A percentile compares a stretch with the other conserved stretches of the same genome.
Evolutionary conservation across 2,113 vertebrate genomes (phyloP).

Genomic region (Collichthys lucidus): DNA sequence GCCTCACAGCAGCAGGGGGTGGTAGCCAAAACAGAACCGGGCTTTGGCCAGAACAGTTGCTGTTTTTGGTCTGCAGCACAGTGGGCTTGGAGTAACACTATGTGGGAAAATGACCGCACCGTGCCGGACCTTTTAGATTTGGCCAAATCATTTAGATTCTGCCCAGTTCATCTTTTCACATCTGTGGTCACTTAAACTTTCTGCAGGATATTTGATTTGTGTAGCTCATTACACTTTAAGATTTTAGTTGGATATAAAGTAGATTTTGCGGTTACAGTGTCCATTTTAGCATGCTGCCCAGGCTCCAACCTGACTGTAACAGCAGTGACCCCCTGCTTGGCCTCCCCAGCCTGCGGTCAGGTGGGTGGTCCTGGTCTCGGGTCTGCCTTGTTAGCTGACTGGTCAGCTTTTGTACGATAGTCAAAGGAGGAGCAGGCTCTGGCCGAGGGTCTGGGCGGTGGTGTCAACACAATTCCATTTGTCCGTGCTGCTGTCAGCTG

Average conservation of each 20-base stretch:
- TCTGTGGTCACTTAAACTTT: slow-evolving; percentile 2
- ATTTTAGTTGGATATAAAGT: neutral
- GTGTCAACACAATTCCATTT: slow-evolving; percentile 78
- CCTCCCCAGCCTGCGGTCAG: slow-evolving; percentile 27
- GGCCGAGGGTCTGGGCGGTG: slow-evolving; percentile 66
- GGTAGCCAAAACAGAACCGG: slow-evolving; percentile 57
- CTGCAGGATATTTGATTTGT: neutral
- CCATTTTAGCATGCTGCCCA: slow-evolving; percentile 6
- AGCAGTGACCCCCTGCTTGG: slow-evolving; percentile 49
- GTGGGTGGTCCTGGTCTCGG: slow-evolving; percentile 76
- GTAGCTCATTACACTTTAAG: neutral
- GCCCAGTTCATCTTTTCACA: slow-evolving; percentile 28
- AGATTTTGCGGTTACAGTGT: slow-evolving; percentile 21
- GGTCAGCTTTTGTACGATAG: slow-evolving; percentile 79
- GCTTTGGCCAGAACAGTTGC: slow-evolving; percentile 54
- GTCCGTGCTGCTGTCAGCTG: slow-evolving; percentile 77
- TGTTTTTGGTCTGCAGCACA: slow-evolving; percentile 59
- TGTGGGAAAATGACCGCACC: slow-evolving; percentile 62
- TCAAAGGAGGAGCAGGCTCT: slow-evolving; percentile 62
- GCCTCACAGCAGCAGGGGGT: slow-evolving; percentile 21
- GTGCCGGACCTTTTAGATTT: slow-evolving; percentile 28
- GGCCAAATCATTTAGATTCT: slow-evolving; percentile 49
- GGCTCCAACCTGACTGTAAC: slow-evolving; percentile 58
- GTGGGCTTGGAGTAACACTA: slow-evolving; percentile 31
- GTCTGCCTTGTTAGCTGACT: slow-evolving; percentile 51